Evolutionary conservation across 2,113 vertebrate species (phyloP), one percentile per base, ranked within the genome.

Genomic region (Phrynosoma platyrhinos): DNA sequence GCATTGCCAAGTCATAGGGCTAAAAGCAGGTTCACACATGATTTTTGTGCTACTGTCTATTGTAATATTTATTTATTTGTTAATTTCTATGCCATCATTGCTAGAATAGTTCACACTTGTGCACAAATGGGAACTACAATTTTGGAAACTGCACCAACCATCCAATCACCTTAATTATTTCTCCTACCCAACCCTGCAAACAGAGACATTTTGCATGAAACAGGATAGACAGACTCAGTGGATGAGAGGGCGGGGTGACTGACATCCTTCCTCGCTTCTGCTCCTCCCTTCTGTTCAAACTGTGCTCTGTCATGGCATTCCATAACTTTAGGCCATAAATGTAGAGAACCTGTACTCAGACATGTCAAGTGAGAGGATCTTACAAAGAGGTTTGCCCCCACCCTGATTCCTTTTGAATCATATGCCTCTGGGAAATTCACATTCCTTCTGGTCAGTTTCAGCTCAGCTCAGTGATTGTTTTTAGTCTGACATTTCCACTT

Each of bases 371-470:
- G 21, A 42, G 20, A 42, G 16, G 74, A 40, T 47, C 21, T 23
- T 40, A 77, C 36, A 47, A 42, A 78, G 36, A 47, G 9, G 25
- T 9, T 10, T 12, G 42, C 21, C 75, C 25, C 42, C 42, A 9
- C 75, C 42, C 18, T 12, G 3, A 52, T 47, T 78, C 66, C 76
- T 30, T 52, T 27, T 52, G 42, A 47, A 78, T 78, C 76, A 78
- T 27, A 78, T 14, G 10, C 42, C 76, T 52, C 25, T 52, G 23
- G 42, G 42, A 42, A 25, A 78, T 12, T 52, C 36, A 52, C 42
- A 78, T 78, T 47, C 42, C 75, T 78, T 78, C 42, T 52, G 40
- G 76, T 78, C 42, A 78, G 76, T 52, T 77, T 52, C 75, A 77
- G 36, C 7, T 75, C 8, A 14, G 8, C 20, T 27, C 42, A 23